Evolutionary conservation across 2,797 vertebrate genomes (phyloP).

Genomic region (Anguilla marmorata): DNA sequence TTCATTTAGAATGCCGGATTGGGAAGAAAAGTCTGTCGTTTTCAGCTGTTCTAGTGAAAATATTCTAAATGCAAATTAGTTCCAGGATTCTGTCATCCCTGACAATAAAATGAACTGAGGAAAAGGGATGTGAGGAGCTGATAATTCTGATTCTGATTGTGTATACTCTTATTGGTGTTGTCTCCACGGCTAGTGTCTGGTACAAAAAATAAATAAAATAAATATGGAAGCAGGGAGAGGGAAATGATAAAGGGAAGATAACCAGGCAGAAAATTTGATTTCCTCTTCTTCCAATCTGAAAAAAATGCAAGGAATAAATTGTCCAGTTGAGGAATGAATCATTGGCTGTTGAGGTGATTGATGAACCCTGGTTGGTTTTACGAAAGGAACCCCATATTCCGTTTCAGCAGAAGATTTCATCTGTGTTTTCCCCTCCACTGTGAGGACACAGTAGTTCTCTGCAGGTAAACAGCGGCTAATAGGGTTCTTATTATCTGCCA

Average conservation of each 20-base stretch:
- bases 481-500: not conserved
- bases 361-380: not conserved
- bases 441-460: not conserved
- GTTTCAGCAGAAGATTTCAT: not conserved
- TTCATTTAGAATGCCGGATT: not conserved
- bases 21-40: not conserved
- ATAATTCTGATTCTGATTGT: not conserved
- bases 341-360: not conserved
- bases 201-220: not conserved
- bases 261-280: not conserved
- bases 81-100: not conserved
- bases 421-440: not conserved
- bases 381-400: not conserved
- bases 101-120: not conserved
- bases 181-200: not conserved
- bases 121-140: not conserved
- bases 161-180: not conserved
- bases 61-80: slow-evolving; percentile 9
- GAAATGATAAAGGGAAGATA: not conserved
- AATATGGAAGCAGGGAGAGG: not conserved
- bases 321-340: not conserved
- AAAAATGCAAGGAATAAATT: not conserved
- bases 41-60: not conserved
- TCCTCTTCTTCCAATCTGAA: not conserved
- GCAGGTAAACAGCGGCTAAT: not conserved